Base-by-base conservation (phyloP, 2,797 vertebrate species). In the Gymnoscopelus microlampas region DNA sequence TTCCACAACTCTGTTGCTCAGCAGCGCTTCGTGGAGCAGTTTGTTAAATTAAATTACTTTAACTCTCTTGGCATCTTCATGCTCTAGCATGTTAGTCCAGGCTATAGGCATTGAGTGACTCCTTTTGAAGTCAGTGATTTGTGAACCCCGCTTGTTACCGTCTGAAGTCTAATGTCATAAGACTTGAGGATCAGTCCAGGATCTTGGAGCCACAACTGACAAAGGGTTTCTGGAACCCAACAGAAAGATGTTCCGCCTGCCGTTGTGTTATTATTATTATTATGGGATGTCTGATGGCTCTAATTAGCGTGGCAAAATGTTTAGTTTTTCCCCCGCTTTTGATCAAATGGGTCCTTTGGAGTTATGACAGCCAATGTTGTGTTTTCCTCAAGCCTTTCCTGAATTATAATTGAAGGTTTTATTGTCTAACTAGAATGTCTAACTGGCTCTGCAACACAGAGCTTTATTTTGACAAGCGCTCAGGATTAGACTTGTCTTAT, bases 1-100 rank as follows among this genome's bases (percentile, higher is more conserved):
- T 73, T 77, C 55, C 65, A 64, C 47, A 55, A 77, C 14, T 70
- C 29, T 54, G 64, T 69, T 61, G 24, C 49, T 55, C 53, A 44
- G 19, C 47, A 48, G 54, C 5, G 5, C 32, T 44, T 44, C 39
- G 1, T 44, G 39, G 39, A 44, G 39, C 39, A 44, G 8, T 44
- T 44, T 44, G 8, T 10, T 44, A 44, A 44, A 24, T 60, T 24
- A 53, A 70, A 54, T 55, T 9, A 29, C n/a, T 26, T 70, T 13
- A 62, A 9, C 13, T 13, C 11, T 1, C 15, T 3, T 15, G 48
- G 10, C 67, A 19, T 13, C 23, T 57, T 49, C 2, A 26, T 66
- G 66, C 60, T 19, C 53, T 5, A 3, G n/a, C 4, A 1, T 60
- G 50, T 63, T 66, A 0, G 6, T 15, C 19, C 50, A 44, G 26